These are phyloP conservation scores for Gallinago solitaria DNA, from an alignment of 2,797 vertebrate species.

Conservation along the genomic window DNA sequence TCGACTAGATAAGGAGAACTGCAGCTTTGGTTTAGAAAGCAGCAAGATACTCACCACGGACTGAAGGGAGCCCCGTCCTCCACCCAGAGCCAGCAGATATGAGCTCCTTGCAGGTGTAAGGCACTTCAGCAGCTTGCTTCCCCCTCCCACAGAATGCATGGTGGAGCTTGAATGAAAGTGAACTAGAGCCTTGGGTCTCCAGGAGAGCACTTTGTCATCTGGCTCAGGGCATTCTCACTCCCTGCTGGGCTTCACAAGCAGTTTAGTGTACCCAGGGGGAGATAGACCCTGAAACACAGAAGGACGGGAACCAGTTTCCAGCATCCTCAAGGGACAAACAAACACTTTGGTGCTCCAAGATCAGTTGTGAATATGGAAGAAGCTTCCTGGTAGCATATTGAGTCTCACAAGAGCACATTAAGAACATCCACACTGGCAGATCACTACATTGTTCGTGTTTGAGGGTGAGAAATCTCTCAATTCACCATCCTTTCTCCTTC, in stretches of 20 bases:
- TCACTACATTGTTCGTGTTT: background rate
- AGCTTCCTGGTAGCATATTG: background rate
- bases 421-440: background rate
- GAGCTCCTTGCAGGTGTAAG: background rate
- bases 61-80: background rate
- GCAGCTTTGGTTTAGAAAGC: background rate
- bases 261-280: background rate
- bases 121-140: background rate
- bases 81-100: background rate
- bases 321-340: background rate
- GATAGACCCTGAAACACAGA: background rate
- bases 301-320: background rate
- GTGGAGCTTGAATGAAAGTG: background rate
- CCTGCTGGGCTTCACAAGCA: background rate
- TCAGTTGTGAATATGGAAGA: background rate
- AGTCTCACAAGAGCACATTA: background rate
- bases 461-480: background rate
- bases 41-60: rapidly evolving
- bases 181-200: background rate
- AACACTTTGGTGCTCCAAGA: background rate
- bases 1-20: background rate
- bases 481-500: background rate
- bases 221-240: background rate
- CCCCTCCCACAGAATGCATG: background rate
- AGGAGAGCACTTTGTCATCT: background rate